Percentiles rank a stretch among this genome's conserved stretches.
These are phyloP conservation scores for Drosophila meridiana DNA, from an alignment of 2,888 invertebrate species.

Conservation along the genomic window DNA sequence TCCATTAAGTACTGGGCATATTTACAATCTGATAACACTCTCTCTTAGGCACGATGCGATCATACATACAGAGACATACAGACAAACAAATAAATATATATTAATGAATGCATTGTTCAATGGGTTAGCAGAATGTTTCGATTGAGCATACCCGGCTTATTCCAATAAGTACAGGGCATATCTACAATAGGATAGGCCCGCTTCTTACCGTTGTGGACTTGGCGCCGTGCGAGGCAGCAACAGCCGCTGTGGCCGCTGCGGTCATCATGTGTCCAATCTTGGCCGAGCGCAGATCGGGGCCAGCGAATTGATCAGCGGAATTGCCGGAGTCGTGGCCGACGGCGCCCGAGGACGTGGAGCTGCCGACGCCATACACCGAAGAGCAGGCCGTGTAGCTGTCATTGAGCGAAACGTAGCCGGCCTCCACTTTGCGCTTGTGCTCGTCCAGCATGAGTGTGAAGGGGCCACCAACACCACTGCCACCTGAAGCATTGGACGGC, in stretches of 20 bases:
- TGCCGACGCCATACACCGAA: slow-evolving; percentile 62
- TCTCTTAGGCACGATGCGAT: not conserved
- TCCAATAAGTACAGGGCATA: slow-evolving; percentile 12
- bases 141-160: slow-evolving; percentile 1
- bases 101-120: slow-evolving; percentile 2
- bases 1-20: slow-evolving; percentile 10
- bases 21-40: slow-evolving; percentile 8
- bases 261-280: slow-evolving; percentile 65
- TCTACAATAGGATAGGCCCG: slow-evolving; percentile 4
- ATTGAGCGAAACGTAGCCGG: slow-evolving; percentile 72
- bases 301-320: slow-evolving; percentile 5
- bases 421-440: slow-evolving; percentile 78
- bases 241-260: slow-evolving; percentile 40
- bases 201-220: slow-evolving; percentile 65
- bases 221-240: slow-evolving; percentile 39
- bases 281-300: slow-evolving; percentile 47
- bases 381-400: slow-evolving; percentile 69
- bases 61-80: not conserved
- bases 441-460: slow-evolving; percentile 44
- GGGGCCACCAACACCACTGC: slow-evolving; percentile 8
- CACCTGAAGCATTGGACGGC: slow-evolving; percentile 30
- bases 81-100: not conserved
- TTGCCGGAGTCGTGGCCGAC: not conserved
- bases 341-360: slow-evolving; percentile 6
- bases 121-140: slow-evolving; percentile 1